Conservation (phyloP, 2,888 invertebrate species). For the Brachynemurus nebulosus region DNA sequence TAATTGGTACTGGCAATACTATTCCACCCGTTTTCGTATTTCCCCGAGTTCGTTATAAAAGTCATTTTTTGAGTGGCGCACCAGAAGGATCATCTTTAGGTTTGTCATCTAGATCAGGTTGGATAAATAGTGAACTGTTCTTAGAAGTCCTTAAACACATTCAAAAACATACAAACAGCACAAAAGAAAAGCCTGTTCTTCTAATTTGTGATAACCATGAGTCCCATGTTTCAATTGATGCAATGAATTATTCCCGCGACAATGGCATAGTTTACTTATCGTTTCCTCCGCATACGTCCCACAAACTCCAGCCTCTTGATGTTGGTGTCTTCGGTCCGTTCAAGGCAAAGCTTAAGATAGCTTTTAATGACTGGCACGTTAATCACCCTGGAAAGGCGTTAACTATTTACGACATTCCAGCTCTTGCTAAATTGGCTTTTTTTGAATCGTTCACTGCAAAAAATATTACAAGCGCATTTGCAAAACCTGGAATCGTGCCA, state of each 20-base stretch:
- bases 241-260: slow-evolving; percentile 18
- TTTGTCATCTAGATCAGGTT: slow-evolving; percentile 15
- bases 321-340: slow-evolving; percentile 17
- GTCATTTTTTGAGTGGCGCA: slow-evolving; percentile 18
- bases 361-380: slow-evolving; percentile 12
- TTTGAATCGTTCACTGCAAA: slow-evolving; percentile 16
- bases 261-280: slow-evolving; percentile 20
- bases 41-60: slow-evolving; percentile 18
- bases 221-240: slow-evolving; percentile 21
- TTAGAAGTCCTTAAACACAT: slow-evolving; percentile 17
- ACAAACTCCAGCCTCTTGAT: slow-evolving; percentile 18
- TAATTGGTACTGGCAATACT: too few relatives aligned
- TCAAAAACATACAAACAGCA: slow-evolving; percentile 10
- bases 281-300: slow-evolving; percentile 22
- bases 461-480: slow-evolving; percentile 14
- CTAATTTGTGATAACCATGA: slow-evolving; percentile 21
- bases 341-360: slow-evolving; percentile 12
- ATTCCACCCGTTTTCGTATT: too few relatives aligned
- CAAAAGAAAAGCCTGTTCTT: slow-evolving; percentile 13
- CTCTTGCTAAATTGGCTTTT: slow-evolving; percentile 18
- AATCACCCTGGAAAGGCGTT: slow-evolving; percentile 17
- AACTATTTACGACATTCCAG: slow-evolving; percentile 16
- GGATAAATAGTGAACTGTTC: slow-evolving; percentile 17
- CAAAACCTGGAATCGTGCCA: too few relatives aligned
- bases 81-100: slow-evolving; percentile 17